Conservation (phyloP, 2,113 vertebrate genomes). For the Eublepharis macularius region DNA sequence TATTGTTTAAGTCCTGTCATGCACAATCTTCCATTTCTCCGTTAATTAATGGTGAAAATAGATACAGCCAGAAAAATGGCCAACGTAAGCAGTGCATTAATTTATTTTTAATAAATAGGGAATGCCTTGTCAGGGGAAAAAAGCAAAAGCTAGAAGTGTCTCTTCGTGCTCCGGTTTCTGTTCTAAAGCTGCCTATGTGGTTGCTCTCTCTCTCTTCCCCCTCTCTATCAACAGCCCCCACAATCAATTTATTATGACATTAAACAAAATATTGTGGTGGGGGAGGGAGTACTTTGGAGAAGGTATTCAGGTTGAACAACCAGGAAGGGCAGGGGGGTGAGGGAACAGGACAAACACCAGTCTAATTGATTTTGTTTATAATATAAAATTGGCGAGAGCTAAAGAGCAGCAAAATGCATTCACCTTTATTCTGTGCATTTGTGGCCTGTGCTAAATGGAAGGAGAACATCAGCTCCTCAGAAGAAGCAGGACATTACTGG, state of each 20-base stretch:
- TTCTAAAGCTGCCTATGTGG: conserved; percentile 64
- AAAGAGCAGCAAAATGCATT: conserved; percentile 70
- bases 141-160: conserved; percentile 66
- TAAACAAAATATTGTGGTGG: conserved; percentile 68
- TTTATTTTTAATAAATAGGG: conserved; percentile 69
- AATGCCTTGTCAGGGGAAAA: conserved; percentile 54
- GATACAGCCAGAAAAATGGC: conserved; percentile 61
- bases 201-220: conserved; percentile 55
- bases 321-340: conserved; percentile 45
- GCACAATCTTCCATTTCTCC: conserved; percentile 55
- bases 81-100: conserved; percentile 63
- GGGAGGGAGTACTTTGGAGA: conserved; percentile 68
- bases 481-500: conserved; percentile 69
- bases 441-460: conserved; percentile 67
- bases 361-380: conserved; percentile 79
- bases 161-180: conserved; percentile 72
- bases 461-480: conserved; percentile 42
- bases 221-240: conserved; percentile 69
- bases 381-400: conserved; percentile 68
- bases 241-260: conserved; percentile 70
- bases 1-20: conserved; percentile 52
- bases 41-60: conserved; percentile 71
- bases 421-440: conserved; percentile 65
- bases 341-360: conserved; percentile 58
- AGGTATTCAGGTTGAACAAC: conserved; percentile 72